A percentile compares a stretch with the other conserved stretches of the same genome.
These are phyloP conservation scores for Paracyclopina nana DNA, from an alignment of 1,140 invertebrate species.

Conservation along the genomic window DNA sequence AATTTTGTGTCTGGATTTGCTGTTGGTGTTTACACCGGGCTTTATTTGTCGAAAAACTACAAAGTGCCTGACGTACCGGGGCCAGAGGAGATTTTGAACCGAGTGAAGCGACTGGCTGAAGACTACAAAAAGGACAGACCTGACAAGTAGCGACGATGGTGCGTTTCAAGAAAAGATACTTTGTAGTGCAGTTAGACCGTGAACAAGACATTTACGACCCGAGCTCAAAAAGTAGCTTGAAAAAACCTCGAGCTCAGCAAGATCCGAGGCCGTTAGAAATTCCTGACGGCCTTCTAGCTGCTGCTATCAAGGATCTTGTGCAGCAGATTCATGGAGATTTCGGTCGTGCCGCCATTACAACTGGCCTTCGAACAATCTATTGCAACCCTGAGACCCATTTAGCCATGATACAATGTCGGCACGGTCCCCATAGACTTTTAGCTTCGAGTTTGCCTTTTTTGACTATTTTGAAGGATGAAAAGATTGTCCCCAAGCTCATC, in stretches of 20 bases:
- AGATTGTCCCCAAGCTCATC: not conserved
- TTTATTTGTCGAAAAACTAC: conserved; percentile 1
- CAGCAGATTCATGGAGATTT: not conserved
- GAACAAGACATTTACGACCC: not conserved
- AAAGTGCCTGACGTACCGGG: not conserved
- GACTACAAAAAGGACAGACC: not conserved
- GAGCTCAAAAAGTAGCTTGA: not conserved
- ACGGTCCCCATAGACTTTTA: not conserved
- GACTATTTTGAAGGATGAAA: not conserved
- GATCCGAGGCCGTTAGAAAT: not conserved
- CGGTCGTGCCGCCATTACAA: not conserved
- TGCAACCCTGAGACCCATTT: not conserved
- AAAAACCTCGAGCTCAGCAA: not conserved
- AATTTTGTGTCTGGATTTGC: not conserved
- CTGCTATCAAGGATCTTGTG: not conserved
- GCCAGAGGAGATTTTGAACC: not conserved
- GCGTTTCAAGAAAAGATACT: conserved; percentile 1
- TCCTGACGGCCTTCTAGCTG: not conserved
- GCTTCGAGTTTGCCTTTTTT: not conserved
- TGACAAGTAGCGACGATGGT: not conserved
- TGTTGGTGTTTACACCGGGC: not conserved
- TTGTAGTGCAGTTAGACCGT: not conserved
- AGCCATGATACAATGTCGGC: not conserved
- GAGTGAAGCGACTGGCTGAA: not conserved
- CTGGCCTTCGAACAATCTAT: not conserved